Conservation (phyloP, 2,113 vertebrate species). For the Sander lucioperca region DNA sequence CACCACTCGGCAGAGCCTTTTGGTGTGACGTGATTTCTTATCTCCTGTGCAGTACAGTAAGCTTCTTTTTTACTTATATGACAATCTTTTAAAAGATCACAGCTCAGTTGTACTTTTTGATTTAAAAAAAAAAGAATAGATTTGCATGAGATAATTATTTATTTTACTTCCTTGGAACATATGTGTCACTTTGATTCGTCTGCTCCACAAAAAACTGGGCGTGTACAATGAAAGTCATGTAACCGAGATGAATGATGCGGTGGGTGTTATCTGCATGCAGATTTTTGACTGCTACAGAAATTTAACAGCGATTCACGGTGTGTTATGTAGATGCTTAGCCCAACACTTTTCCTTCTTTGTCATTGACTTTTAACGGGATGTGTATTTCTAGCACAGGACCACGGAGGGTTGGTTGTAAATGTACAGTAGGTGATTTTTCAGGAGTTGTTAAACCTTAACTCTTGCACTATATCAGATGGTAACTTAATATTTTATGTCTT, state of each 20-base stretch:
- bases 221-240: conserved; percentile 69
- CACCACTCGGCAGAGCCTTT: conserved; percentile 58
- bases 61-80: conserved; percentile 8
- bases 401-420: conserved; percentile 24
- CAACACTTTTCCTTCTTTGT: conserved; percentile 37
- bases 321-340: conserved; percentile 36
- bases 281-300: conserved; percentile 56
- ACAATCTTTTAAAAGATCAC: not conserved
- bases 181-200: conserved; percentile 56
- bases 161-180: conserved; percentile 38
- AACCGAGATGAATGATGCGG: conserved; percentile 50
- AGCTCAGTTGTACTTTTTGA: conserved; percentile 34
- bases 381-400: conserved; percentile 16
- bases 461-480: conserved; percentile 57
- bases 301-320: not conserved
- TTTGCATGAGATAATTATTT: conserved; percentile 8
- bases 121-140: not conserved
- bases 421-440: conserved; percentile 21
- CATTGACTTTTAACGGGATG: conserved; percentile 19
- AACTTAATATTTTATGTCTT: conserved; percentile 82
- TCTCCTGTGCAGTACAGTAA: conserved; percentile 43
- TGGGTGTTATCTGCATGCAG: conserved; percentile 63
- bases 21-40: conserved; percentile 62
- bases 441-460: conserved; percentile 65
- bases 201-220: conserved; percentile 67